Evolutionary conservation across 2,113 vertebrate species (phyloP).

Genomic region (Oenanthe melanoleuca): DNA sequence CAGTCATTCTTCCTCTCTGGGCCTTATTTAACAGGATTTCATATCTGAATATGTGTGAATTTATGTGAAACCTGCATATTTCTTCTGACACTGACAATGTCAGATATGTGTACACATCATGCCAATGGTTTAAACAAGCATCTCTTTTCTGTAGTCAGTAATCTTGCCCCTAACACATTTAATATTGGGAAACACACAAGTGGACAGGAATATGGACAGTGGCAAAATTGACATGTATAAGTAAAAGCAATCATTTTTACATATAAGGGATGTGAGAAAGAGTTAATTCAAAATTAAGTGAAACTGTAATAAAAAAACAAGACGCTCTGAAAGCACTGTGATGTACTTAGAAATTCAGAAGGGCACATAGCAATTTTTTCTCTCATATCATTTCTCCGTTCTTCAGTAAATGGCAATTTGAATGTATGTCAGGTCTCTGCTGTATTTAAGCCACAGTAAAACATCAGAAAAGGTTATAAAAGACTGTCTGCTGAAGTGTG

Average conservation of each 20-base stretch:
- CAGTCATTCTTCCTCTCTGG: not conserved
- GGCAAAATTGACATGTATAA: not conserved
- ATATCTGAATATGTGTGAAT: not conserved
- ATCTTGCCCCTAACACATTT: not conserved
- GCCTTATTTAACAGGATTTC: not conserved
- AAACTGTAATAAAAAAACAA: not conserved
- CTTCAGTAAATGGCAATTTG: not conserved
- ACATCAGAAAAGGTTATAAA: constrained; percentile 17
- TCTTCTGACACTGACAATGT: not conserved
- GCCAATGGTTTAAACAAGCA: not conserved
- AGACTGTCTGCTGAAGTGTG: not conserved
- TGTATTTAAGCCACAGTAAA: not conserved
- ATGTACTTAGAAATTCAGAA: not conserved
- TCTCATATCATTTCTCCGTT: not conserved
- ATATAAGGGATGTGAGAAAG: not conserved
- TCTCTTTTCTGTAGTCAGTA: not conserved
- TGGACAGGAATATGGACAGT: not conserved
- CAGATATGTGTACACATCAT: not conserved
- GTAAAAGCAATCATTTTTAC: not conserved
- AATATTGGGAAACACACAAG: not conserved
- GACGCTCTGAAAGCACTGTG: not conserved
- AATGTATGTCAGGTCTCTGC: constrained; percentile 15
- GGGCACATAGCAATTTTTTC: not conserved
- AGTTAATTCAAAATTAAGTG: not conserved
- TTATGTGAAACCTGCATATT: not conserved